phyloP scores from a whole-genome alignment of 1,140 invertebrate genomes.

The Chironomus striatipennis region DNA sequence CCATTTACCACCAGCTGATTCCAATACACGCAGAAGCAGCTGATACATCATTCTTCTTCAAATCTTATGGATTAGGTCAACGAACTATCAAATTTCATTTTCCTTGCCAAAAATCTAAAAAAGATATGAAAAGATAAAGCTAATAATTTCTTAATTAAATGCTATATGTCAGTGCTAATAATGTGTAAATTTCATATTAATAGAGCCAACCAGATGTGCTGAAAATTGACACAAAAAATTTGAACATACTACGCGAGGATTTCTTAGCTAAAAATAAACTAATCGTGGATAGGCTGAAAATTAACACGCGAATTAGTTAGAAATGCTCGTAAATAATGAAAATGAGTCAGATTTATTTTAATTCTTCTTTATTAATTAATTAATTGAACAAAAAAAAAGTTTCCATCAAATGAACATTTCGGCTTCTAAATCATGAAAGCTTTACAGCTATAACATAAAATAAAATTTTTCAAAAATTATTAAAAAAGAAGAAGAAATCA shows the following conservation, averaged over 20 bases:
- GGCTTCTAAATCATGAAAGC: not conserved
- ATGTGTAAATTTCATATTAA: not conserved
- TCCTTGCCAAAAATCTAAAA: not conserved
- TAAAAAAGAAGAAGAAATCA: too few relatives aligned
- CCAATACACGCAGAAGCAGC: not conserved
- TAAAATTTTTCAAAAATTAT: too few relatives aligned
- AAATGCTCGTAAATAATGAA: not conserved
- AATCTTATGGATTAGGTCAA: not conserved
- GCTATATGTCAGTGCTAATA: not conserved
- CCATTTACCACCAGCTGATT: constrained; percentile 19
- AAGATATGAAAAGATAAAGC: not conserved
- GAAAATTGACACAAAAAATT: not conserved
- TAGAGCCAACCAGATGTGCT: not conserved
- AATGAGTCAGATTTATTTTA: not conserved
- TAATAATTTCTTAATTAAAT: not conserved
- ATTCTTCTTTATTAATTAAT: not conserved
- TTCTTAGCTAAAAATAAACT: not conserved
- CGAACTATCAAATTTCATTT: not conserved
- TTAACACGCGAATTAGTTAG: not conserved
- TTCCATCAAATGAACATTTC: constrained; percentile 18
- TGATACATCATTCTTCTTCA: not conserved
- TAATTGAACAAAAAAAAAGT: too few relatives aligned
- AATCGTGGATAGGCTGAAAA: not conserved
- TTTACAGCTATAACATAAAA: not conserved
- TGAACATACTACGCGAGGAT: not conserved